Conservation (phyloP, 2,113 vertebrate genomes). For the Hystrix brachyura region DNA sequence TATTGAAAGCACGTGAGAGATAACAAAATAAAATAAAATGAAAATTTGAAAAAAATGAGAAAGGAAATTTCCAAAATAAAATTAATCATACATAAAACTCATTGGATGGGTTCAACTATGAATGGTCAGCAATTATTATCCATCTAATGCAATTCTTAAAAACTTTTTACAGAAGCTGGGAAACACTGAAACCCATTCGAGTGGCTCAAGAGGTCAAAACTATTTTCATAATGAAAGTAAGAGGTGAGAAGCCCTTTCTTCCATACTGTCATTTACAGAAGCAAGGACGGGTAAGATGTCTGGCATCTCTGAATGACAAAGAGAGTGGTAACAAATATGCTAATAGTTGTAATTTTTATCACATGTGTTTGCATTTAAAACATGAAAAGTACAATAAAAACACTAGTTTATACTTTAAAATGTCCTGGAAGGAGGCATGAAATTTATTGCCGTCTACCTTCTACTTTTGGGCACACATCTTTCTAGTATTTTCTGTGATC, state of each 20-base stretch:
- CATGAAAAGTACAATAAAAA: neutral
- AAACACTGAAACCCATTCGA: neutral
- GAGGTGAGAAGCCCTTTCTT: neutral
- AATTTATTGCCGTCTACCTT: neutral
- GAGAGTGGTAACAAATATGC: neutral
- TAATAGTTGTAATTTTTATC: neutral
- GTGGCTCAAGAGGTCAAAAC: neutral
- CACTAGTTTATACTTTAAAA: neutral
- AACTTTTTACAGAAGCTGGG: neutral
- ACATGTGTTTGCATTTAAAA: neutral
- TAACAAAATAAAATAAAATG: neutral
- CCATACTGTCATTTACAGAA: constrained; percentile 2
- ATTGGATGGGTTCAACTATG: neutral
- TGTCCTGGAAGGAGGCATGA: neutral
- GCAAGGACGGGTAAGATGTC: neutral
- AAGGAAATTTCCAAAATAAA: neutral
- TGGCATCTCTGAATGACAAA: neutral
- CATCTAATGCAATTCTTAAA: neutral
- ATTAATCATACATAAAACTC: neutral
- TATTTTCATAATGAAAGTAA: neutral
- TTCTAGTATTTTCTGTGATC: neutral
- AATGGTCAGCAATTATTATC: neutral
- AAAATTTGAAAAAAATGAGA: neutral
- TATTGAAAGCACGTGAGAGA: neutral
- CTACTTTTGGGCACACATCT: neutral